These are phyloP conservation scores for Ylistrum balloti DNA, from an alignment of 1,140 invertebrate genomes.

Conservation along the genomic window DNA sequence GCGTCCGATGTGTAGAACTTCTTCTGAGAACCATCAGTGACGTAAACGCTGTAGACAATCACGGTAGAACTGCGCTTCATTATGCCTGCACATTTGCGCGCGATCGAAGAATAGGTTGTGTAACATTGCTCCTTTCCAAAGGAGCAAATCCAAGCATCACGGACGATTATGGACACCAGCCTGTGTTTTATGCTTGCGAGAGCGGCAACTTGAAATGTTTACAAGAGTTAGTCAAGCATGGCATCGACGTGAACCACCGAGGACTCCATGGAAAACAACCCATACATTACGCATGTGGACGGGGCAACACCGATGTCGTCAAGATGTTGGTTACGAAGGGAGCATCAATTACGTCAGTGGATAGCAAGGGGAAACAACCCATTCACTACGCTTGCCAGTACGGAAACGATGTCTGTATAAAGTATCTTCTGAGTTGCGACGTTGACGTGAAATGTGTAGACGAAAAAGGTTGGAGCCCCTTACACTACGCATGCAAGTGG, in stretches of 20 bases:
- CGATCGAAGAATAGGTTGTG: conserved; percentile 43
- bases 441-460: conserved; percentile 40
- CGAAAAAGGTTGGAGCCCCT: conserved; percentile 10
- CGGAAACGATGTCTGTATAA: conserved; percentile 45
- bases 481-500: conserved; percentile 57
- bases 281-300: conserved; percentile 48
- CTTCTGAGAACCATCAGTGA: conserved; percentile 6
- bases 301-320: conserved; percentile 42
- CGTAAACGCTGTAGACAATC: conserved; percentile 47
- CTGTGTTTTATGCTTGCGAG: conserved; percentile 51
- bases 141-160: conserved; percentile 41
- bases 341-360: conserved; percentile 10
- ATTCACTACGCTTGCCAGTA: conserved; percentile 57
- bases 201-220: conserved; percentile 42
- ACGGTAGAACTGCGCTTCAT: conserved; percentile 48
- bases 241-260: background rate
- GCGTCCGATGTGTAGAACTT: conserved; percentile 5
- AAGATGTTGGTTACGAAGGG: conserved; percentile 44
- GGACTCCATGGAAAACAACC: conserved; percentile 5
- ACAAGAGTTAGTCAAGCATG: conserved; percentile 32
- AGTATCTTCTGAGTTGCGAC: conserved; percentile 29
- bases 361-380: conserved; percentile 52
- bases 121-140: conserved; percentile 5
- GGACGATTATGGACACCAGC: conserved; percentile 41
- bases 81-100: conserved; percentile 45